Evolutionary conservation across 2,888 invertebrate genomes (phyloP), one percentile per base, ranked within the genome.

Genomic region (Calameuta idolon): DNA sequence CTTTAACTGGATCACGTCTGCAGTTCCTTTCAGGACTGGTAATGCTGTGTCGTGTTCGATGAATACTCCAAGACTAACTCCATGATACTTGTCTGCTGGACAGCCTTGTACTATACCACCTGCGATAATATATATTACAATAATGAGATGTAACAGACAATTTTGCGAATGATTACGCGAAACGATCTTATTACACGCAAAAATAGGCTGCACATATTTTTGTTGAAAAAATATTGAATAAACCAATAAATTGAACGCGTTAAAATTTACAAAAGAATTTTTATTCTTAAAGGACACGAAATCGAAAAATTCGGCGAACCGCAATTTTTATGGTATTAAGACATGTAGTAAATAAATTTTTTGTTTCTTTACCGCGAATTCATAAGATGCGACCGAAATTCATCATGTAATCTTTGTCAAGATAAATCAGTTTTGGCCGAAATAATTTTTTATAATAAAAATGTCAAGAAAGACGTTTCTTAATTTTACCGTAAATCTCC

Each of bases 11-110:
- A 86, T 73, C 12, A 84, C 83, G 77, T 87, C 85, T 11, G 85
- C 85, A 4, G 83, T 75, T 30, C 77, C 79, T 31, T 81, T 73
- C 5, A 87, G 74, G 37, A 76, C 40, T 4, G 85, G 81, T 15
- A 76, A 34, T 31, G 85, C 85, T 37, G 82, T 83, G 79, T 87
- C 86, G 80, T 86, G 84, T 77, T 86, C 85, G 74, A 84, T 80
- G 35, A 84, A 81, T 3, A 83, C 79, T 69, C 84, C 85, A 35
- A 87, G 74, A 37, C 83, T 85, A 12, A 86, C 76, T 73, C 83
- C 79, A n/a, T 77, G 77, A 68, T 80, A 83, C 33, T 79, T 69
- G 33, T 34, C 35, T 73, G 75, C 12, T n/a, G 85, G 84, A 40
- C 80, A 85, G 11, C 77, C 81, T 75, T 81, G 84, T 5, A 86